Evolutionary conservation across 2,797 vertebrate species (phyloP).

Genomic region (Spinus olivaceus): DNA sequence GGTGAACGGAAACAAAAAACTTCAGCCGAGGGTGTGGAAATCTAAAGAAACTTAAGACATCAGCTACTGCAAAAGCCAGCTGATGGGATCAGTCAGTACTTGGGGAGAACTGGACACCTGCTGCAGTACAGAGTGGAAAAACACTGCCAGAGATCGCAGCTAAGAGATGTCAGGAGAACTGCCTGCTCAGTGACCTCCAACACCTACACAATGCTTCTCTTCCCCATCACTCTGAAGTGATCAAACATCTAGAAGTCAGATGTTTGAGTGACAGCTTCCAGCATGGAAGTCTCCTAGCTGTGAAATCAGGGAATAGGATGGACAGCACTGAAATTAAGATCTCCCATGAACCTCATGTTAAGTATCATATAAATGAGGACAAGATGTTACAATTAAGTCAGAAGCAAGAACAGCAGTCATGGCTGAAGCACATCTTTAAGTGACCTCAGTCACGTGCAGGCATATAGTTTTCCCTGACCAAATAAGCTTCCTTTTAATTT

Average conservation of each 20-base stretch:
- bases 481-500: neutral
- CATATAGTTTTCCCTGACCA: neutral
- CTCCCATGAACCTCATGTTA: neutral
- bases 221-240: neutral
- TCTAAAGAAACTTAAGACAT: neutral
- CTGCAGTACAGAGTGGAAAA: neutral
- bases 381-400: neutral
- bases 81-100: neutral
- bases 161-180: neutral
- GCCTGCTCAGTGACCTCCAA: neutral
- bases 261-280: neutral
- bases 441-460: neutral
- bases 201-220: neutral
- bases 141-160: neutral
- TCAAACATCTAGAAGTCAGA: neutral
- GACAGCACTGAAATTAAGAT: neutral
- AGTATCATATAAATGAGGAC: neutral
- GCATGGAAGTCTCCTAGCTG: neutral
- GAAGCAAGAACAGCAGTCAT: neutral
- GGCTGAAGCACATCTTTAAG: neutral
- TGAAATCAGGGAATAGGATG: neutral
- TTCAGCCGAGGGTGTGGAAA: neutral
- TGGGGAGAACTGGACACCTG: neutral
- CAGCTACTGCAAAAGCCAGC: neutral
- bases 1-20: neutral